These are phyloP conservation scores for Palythoa heliodiscus DNA, from an alignment of 92 coral and sea anemone genomes.

Conservation along the genomic window DNA sequence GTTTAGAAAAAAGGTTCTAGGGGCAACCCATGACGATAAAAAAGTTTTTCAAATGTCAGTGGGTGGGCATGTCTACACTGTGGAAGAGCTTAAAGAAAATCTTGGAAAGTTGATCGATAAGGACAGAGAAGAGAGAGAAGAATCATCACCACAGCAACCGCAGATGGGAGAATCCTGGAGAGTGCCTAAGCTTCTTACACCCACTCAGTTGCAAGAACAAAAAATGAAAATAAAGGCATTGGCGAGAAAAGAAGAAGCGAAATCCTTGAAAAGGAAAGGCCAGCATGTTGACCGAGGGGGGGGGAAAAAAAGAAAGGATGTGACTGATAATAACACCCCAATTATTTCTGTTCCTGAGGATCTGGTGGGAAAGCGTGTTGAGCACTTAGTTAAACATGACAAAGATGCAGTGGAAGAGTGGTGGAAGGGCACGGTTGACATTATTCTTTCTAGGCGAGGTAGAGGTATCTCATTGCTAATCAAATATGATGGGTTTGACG, in stretches of 20 bases:
- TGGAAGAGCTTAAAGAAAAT: not conserved
- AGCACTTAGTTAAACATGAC: slow-evolving; percentile 20
- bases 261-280: slow-evolving; percentile 14
- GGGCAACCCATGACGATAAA: slow-evolving; percentile 6
- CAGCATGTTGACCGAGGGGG: not conserved
- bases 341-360: slow-evolving; percentile 11
- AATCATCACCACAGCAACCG: not conserved
- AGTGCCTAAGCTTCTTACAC: not conserved
- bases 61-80: not conserved
- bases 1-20: slow-evolving; percentile 21
- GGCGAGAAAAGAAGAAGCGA: slow-evolving; percentile 27
- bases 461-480: not conserved
- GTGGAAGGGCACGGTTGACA: slow-evolving; percentile 27
- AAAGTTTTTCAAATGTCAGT: slow-evolving; percentile 25
- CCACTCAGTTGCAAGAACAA: not conserved
- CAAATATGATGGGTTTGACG: slow-evolving; percentile 14
- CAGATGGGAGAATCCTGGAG: not conserved
- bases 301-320: not conserved
- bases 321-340: not conserved
- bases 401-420: slow-evolving; percentile 11
- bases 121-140: slow-evolving; percentile 3
- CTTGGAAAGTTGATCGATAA: not conserved
- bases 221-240: slow-evolving; percentile 1
- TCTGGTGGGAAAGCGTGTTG: not conserved
- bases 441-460: slow-evolving; percentile 10